Conservation (phyloP, 2,888 invertebrate species). For the Mythimna lalbum region DNA sequence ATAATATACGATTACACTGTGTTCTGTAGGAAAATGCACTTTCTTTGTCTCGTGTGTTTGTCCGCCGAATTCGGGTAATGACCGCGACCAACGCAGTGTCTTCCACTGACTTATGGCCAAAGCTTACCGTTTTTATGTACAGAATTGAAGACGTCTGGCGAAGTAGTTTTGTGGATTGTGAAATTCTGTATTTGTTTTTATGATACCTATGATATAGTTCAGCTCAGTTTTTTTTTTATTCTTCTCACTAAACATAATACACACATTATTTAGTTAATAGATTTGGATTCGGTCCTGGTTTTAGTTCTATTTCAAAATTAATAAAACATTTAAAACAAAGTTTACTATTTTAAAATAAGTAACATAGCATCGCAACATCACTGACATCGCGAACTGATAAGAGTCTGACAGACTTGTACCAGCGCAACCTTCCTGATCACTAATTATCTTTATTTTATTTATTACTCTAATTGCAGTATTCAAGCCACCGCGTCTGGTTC, state of each 20-base stretch:
- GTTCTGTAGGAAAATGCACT: slow-evolving; percentile 84
- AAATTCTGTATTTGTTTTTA: neutral
- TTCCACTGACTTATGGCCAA: neutral
- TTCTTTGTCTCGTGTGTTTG: slow-evolving; percentile 83
- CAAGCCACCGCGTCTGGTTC: slow-evolving; percentile 11
- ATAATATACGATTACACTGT: slow-evolving; percentile 85
- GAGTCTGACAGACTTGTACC: slow-evolving; percentile 9
- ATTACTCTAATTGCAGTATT: slow-evolving; percentile 40
- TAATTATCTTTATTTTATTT: slow-evolving; percentile 31
- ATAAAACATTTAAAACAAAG: neutral
- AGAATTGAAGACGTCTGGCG: neutral
- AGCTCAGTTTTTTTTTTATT: neutral
- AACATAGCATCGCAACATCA: slow-evolving; percentile 16
- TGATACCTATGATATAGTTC: neutral
- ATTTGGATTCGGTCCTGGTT: neutral
- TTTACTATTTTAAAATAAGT: neutral
- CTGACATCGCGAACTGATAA: slow-evolving; percentile 32
- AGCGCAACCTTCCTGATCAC: slow-evolving; percentile 37
- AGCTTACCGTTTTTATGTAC: neutral
- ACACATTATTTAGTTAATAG: neutral
- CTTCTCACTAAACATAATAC: neutral
- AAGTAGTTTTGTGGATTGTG: neutral
- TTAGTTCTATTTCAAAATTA: neutral
- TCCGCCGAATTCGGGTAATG: slow-evolving; percentile 75
- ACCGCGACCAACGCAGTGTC: slow-evolving; percentile 62